A percentile compares a stretch with the other conserved stretches of the same genome.
phyloP scores from a whole-genome alignment of 2,113 vertebrate species.

The Pseudorectes ferrugineus region DNA sequence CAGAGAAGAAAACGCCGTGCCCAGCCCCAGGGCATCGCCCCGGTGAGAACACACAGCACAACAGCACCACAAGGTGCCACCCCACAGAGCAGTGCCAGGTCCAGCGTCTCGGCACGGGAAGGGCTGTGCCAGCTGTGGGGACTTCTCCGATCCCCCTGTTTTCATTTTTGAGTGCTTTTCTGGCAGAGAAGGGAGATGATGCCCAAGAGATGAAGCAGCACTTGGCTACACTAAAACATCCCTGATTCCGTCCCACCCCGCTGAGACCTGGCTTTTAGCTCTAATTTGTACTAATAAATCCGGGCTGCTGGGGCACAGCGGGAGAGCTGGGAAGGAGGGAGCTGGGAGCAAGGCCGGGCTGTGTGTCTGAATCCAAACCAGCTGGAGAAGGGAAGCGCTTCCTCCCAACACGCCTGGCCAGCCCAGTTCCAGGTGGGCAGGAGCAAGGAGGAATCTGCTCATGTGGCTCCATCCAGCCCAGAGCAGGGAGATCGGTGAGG shows the following conservation, averaged over 20 bases:
- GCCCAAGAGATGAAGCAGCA: not conserved
- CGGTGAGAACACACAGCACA: not conserved
- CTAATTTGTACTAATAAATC: not conserved
- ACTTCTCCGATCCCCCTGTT: not conserved
- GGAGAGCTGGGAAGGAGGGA: not conserved
- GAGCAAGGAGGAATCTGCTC: not conserved
- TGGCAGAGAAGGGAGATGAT: not conserved
- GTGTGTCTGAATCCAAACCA: not conserved
- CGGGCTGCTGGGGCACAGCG: not conserved
- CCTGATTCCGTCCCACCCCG: accelerated
- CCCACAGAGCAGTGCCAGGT: not conserved
- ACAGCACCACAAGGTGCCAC: not conserved
- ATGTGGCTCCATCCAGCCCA: not conserved
- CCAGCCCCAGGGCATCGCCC: not conserved
- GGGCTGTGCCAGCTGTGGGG: not conserved
- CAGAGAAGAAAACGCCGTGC: not conserved
- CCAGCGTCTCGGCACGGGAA: accelerated
- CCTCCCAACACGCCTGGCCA: not conserved
- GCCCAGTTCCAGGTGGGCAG: not conserved
- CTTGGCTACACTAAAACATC: not conserved
- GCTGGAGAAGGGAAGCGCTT: not conserved
- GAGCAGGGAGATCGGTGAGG: accelerated
- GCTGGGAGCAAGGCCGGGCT: not conserved
- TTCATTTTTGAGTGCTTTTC: not conserved
- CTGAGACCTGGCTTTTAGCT: not conserved